Conservation (phyloP, 2,113 vertebrate genomes). For the Oreochromis spilurus region DNA sequence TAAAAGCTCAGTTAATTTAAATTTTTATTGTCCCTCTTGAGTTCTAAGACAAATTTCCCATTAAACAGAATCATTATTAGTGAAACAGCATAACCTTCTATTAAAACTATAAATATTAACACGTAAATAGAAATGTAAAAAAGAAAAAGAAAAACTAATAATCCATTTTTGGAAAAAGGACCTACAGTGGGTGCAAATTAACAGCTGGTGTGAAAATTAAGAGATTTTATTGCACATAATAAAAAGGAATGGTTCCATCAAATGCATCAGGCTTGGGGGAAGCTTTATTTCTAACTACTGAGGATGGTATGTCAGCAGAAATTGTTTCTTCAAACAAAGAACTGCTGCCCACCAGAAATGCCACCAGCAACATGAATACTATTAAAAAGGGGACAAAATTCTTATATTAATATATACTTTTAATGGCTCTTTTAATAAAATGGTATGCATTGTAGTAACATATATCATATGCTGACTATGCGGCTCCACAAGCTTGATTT, state of each 20-base stretch:
- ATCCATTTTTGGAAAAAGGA: background rate
- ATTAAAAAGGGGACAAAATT: background rate
- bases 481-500: background rate
- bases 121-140: background rate
- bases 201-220: background rate
- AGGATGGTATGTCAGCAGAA: background rate
- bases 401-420: background rate
- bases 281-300: background rate
- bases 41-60: background rate
- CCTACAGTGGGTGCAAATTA: slow-evolving; percentile 1
- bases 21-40: slow-evolving; percentile 17
- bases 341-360: background rate
- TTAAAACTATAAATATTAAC: background rate
- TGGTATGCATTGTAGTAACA: background rate
- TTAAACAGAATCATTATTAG: slow-evolving; percentile 1
- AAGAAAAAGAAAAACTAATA: background rate
- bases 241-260: background rate
- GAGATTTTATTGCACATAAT: background rate
- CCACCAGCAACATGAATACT: background rate
- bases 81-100: background rate
- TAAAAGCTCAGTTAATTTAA: slow-evolving; percentile 13
- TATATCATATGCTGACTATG: background rate
- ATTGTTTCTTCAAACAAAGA: background rate
- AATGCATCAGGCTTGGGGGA: background rate
- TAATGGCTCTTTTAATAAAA: background rate